Percentiles rank a stretch among this genome's conserved stretches.
Evolutionary conservation across 2,797 vertebrate species (phyloP).

Genomic region (Lacerta viridis): DNA sequence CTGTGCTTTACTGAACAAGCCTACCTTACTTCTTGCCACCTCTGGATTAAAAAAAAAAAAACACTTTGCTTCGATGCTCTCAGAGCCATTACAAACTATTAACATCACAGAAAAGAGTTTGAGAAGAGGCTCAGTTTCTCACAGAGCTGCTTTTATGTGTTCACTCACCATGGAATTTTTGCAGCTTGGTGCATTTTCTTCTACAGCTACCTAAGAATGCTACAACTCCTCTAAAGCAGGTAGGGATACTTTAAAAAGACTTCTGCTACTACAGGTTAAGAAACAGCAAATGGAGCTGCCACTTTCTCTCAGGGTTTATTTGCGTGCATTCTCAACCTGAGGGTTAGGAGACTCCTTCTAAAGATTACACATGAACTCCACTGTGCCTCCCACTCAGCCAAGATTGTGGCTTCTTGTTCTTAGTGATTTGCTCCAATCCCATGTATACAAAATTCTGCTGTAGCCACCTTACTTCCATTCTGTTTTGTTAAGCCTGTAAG

Average conservation of each 20-base stretch:
- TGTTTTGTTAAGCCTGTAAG: background rate
- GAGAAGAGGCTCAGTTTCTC: background rate
- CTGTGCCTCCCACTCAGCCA: too few species aligned
- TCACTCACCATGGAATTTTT: background rate
- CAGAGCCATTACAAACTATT: background rate
- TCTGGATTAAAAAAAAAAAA: conserved; percentile 18
- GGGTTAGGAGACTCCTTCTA: background rate
- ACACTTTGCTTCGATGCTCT: conserved; percentile 29
- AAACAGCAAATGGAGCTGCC: background rate
- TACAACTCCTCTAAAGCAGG: background rate
- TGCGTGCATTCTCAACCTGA: background rate
- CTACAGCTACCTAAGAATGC: background rate
- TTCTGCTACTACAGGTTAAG: background rate
- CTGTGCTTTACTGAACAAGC: background rate
- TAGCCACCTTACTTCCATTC: background rate
- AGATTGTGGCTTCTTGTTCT: too few species aligned
- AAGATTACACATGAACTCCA: background rate
- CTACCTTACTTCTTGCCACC: background rate
- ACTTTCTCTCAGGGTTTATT: background rate
- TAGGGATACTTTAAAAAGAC: too few species aligned
- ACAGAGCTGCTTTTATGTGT: background rate
- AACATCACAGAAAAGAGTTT: background rate
- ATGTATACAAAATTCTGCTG: background rate
- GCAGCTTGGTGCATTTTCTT: background rate
- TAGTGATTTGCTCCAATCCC: too few species aligned